Evolutionary conservation across 2,797 vertebrate genomes (phyloP).

Genomic region (Hyperoplus lanceolatus): DNA sequence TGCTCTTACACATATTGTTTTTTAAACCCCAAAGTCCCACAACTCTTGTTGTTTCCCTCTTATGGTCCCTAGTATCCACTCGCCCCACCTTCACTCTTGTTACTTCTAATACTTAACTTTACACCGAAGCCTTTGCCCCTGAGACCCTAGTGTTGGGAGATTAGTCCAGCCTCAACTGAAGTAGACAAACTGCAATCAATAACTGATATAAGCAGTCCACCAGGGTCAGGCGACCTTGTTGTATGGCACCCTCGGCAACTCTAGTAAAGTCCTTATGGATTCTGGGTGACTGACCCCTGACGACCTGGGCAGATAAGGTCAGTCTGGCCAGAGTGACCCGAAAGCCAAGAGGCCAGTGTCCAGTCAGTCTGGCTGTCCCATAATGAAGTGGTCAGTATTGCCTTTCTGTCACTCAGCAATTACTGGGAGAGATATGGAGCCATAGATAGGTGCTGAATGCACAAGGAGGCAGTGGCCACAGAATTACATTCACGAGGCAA

Average conservation of each 20-base stretch:
- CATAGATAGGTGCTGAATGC: constrained; percentile 82
- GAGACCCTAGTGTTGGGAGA: constrained; percentile 74
- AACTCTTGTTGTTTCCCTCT: constrained; percentile 49
- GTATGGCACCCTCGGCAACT: constrained; percentile 69
- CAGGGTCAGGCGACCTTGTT: constrained; percentile 75
- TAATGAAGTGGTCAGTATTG: constrained; percentile 98
- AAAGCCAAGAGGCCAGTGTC: constrained; percentile 84
- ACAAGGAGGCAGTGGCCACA: constrained; percentile 70
- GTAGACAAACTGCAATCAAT: constrained; percentile 83
- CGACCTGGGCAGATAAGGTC: constrained; percentile 88
- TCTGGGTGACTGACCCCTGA: constrained; percentile 89
- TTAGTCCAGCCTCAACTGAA: constrained; percentile 74
- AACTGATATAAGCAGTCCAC: constrained; percentile 78
- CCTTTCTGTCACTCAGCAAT: constrained; percentile 97
- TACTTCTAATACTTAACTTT: constrained; percentile 77
- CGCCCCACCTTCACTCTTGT: constrained; percentile 54
- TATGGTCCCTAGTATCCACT: constrained; percentile 55
- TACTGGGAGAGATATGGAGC: constrained; percentile 84
- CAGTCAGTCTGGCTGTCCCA: constrained; percentile 86
- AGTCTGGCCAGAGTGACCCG: constrained; percentile 87
- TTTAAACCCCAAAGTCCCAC: constrained; percentile 55
- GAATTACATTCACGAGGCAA: constrained; percentile 80
- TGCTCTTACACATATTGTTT: constrained; percentile 46
- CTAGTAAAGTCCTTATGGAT: constrained; percentile 82
- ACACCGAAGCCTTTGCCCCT: constrained; percentile 68